Evolutionary conservation across 2,888 invertebrate species (phyloP).

Genomic region (Zele albiditarsus): DNA sequence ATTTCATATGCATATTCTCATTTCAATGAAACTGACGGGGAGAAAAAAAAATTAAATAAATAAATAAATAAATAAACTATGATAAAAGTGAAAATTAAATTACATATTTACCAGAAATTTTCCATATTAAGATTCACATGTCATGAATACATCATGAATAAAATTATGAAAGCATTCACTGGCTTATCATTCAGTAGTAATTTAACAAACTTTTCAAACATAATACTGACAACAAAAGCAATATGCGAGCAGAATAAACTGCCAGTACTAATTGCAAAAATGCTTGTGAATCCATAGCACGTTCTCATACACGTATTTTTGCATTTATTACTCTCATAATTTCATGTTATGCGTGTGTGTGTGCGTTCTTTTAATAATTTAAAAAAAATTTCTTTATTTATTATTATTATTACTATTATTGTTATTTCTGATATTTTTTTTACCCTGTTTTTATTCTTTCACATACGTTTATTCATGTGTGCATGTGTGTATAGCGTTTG

Average conservation of each 20-base stretch:
- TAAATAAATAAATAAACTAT: not conserved
- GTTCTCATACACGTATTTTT: not conserved
- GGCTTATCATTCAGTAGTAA: not conserved
- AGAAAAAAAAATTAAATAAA: not conserved
- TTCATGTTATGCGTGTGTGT: not conserved
- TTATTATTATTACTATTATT: constrained; percentile 12
- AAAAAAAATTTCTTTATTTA: not conserved
- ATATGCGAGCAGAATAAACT: constrained; percentile 1
- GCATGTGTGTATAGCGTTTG: not conserved
- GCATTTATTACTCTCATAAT: constrained; percentile 4
- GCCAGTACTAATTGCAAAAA: constrained; percentile 3
- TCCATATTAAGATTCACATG: not conserved
- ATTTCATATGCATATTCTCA: not conserved
- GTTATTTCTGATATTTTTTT: not conserved
- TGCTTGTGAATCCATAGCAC: not conserved
- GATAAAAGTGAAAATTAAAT: not conserved
- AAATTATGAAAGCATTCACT: not conserved
- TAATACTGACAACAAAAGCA: not conserved
- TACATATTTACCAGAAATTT: not conserved
- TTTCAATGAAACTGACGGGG: not conserved
- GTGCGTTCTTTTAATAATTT: not conserved
- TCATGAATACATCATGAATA: not conserved
- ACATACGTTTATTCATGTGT: not conserved
- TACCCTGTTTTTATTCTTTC: not conserved
- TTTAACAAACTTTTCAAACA: constrained; percentile 1